phyloP scores from a whole-genome alignment of 2,888 invertebrate genomes.

The Perithous albicinctus region DNA sequence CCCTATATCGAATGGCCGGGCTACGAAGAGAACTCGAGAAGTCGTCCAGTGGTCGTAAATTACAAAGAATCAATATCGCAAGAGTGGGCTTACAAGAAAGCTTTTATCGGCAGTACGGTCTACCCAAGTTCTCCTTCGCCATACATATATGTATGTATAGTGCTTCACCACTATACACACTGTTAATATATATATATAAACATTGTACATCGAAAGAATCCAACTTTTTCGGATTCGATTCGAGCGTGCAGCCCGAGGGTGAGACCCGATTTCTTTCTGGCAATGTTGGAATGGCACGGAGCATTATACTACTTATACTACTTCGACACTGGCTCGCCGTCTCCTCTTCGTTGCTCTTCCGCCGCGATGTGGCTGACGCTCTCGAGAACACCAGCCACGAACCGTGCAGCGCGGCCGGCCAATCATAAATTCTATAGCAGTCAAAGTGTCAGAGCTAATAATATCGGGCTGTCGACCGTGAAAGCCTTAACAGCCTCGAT shows the following conservation, averaged over 20 bases:
- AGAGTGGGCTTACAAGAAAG: conserved; percentile 71
- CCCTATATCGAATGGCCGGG: neutral
- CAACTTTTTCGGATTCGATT: conserved; percentile 45
- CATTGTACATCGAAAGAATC: conserved; percentile 30
- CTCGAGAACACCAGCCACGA: conserved; percentile 21
- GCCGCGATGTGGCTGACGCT: neutral
- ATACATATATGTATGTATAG: neutral
- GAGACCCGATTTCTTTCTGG: neutral
- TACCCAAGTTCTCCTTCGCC: conserved; percentile 18
- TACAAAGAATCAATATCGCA: conserved; percentile 73
- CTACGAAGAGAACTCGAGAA: conserved; percentile 37
- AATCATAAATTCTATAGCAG: conserved; percentile 69
- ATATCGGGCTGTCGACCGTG: conserved; percentile 68
- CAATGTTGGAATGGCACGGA: neutral
- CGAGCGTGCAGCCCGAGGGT: conserved; percentile 2
- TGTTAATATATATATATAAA: conserved; percentile 1
- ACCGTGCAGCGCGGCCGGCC: conserved; percentile 46
- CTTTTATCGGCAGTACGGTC: conserved; percentile 67
- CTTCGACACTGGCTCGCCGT: neutral
- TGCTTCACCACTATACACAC: neutral
- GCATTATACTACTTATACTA: neutral
- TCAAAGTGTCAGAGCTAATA: conserved; percentile 69
- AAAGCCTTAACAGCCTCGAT: conserved; percentile 54
- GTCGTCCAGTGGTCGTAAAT: conserved; percentile 69
- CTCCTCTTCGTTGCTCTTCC: neutral